These are phyloP conservation scores for Perca schrenkii DNA, from an alignment of 2,113 vertebrate species.

Conservation along the genomic window DNA sequence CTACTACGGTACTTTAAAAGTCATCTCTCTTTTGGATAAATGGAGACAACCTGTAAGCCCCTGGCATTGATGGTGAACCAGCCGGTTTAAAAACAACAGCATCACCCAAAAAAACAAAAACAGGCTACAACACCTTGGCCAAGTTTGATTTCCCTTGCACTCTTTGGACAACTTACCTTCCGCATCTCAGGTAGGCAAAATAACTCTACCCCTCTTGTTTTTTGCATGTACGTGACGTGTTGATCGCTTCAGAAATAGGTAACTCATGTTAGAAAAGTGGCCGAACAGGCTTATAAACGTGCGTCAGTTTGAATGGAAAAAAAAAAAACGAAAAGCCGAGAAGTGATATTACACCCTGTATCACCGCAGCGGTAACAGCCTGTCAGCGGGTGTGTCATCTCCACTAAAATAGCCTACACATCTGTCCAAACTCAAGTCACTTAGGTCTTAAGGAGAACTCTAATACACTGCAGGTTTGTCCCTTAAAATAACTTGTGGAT, in stretches of 20 bases:
- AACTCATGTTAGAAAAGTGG: not conserved
- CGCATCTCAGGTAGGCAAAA: constrained; percentile 61
- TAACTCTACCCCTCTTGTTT: not conserved
- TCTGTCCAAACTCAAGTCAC: not conserved
- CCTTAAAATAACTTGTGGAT: not conserved
- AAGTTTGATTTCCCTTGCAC: not conserved
- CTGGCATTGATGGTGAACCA: not conserved
- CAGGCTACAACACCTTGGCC: not conserved
- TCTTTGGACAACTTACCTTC: constrained; percentile 5
- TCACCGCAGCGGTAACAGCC: constrained; percentile 2
- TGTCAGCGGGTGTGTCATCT: constrained; percentile 2
- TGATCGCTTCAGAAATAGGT: not conserved
- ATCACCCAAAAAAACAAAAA: not conserved
- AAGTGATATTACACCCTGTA: constrained; percentile 2
- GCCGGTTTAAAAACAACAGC: not conserved
- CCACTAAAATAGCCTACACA: not conserved
- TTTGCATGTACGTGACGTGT: not conserved
- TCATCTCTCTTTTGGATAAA: constrained; percentile 30
- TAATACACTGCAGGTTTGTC: not conserved
- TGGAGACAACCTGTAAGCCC: constrained; percentile 63
- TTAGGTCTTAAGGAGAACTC: not conserved
- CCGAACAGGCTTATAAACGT: constrained; percentile 1
- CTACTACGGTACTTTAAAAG: not conserved
- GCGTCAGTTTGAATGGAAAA: constrained; percentile 42
- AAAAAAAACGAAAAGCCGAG: constrained; percentile 5